Conservation (phyloP, 2,797 vertebrate species). For the Muscicapa striata region DNA sequence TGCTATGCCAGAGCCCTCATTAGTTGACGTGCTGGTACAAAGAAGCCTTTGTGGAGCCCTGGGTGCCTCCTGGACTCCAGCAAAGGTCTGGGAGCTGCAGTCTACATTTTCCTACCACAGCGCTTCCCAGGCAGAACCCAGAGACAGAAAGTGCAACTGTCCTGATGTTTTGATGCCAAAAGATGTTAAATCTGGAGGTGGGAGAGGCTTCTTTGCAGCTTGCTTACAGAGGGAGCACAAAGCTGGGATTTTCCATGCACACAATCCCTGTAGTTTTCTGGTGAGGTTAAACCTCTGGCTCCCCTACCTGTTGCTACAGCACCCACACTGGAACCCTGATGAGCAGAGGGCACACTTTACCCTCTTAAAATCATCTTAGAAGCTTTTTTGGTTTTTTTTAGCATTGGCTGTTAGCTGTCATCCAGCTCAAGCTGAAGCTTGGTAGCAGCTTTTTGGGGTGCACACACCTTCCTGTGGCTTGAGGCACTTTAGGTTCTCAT, state of each 20-base stretch:
- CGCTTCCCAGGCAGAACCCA: not conserved
- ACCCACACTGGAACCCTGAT: not conserved
- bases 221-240: not conserved
- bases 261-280: not conserved
- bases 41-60: not conserved
- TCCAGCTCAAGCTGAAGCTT: not conserved
- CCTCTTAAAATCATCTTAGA: not conserved
- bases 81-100: accelerated
- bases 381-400: not conserved
- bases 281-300: not conserved
- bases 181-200: not conserved
- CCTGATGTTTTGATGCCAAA: not conserved
- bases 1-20: not conserved
- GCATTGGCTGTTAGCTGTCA: not conserved
- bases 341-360: not conserved
- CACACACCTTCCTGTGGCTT: not conserved
- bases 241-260: not conserved
- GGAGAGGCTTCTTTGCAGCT: not conserved
- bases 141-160: not conserved
- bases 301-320: not conserved
- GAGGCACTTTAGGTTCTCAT: not conserved
- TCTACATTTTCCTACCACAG: accelerated
- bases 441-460: not conserved
- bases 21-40: not conserved
- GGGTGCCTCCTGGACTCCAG: not conserved